Percentiles rank a stretch among this genome's conserved stretches.
Evolutionary conservation across 2,113 vertebrate genomes (phyloP).

Genomic region (Tyrannus savana): DNA sequence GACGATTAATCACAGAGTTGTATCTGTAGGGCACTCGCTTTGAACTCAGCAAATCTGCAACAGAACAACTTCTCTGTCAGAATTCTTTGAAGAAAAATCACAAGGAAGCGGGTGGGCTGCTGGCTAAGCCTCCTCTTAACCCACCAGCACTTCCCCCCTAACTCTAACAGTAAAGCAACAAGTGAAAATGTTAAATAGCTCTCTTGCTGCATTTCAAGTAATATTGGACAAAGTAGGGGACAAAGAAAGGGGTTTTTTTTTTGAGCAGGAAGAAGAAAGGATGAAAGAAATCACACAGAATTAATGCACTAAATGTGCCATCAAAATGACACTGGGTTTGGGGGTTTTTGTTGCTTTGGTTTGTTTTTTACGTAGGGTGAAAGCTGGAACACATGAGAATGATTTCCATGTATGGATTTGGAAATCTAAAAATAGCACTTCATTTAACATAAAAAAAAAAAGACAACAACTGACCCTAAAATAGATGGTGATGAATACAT

Average conservation of each 20-base stretch:
- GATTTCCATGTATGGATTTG: slow-evolving; percentile 34
- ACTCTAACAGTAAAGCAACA: background rate
- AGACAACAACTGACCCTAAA: slow-evolving; percentile 7
- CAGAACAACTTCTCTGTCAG: slow-evolving; percentile 37
- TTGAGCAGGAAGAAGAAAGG: background rate
- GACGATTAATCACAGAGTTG: slow-evolving; percentile 32
- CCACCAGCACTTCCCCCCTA: background rate
- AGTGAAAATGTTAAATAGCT: background rate
- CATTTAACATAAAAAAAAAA: background rate
- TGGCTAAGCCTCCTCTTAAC: background rate
- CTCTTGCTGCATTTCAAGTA: background rate
- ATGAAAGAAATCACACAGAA: slow-evolving; percentile 5
- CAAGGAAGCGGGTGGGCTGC: slow-evolving; percentile 29
- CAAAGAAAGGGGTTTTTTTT: background rate
- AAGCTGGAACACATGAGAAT: slow-evolving; percentile 29
- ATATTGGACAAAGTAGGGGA: background rate
- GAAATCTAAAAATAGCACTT: slow-evolving; percentile 52
- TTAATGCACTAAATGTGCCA: background rate
- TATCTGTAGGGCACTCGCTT: slow-evolving; percentile 33
- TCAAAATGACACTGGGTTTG: background rate
- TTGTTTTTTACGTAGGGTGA: background rate
- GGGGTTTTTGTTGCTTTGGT: too few species aligned
- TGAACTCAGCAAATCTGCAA: slow-evolving; percentile 46
- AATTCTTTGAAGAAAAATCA: slow-evolving; percentile 46
- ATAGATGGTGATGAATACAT: slow-evolving; percentile 21